Evolutionary conservation across 1,140 invertebrate genomes (phyloP).

Genomic region (Cephus cinctus): DNA sequence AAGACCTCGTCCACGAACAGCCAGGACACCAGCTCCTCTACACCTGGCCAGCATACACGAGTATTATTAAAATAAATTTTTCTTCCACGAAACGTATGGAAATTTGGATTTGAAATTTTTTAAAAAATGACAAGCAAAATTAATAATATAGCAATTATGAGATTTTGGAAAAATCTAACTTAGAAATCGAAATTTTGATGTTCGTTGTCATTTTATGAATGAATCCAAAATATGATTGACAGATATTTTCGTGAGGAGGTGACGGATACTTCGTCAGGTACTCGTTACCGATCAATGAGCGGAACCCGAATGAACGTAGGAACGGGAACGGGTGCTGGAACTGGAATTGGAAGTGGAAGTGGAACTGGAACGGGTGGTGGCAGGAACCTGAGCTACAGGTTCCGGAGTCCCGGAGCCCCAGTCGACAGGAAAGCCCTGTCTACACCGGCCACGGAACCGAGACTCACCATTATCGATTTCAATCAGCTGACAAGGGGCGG

Average conservation of each 20-base stretch:
- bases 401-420: constrained; percentile 44
- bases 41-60: constrained; percentile 61
- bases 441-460: constrained; percentile 55
- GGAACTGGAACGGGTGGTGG: constrained; percentile 24
- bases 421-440: constrained; percentile 26
- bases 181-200: too few relatives aligned
- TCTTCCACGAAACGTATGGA: too few relatives aligned
- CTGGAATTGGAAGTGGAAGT: constrained; percentile 31
- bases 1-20: constrained; percentile 57
- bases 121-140: too few relatives aligned
- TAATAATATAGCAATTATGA: too few relatives aligned
- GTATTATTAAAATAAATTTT: too few relatives aligned
- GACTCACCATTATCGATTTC: constrained; percentile 71
- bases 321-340: constrained; percentile 18
- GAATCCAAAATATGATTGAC: too few relatives aligned
- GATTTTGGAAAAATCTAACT: too few relatives aligned
- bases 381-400: constrained; percentile 50
- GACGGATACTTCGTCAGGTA: constrained; percentile 24
- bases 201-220: too few relatives aligned
- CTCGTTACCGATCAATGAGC: constrained; percentile 48
- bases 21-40: constrained; percentile 59
- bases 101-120: too few relatives aligned
- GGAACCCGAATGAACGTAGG: constrained; percentile 39
- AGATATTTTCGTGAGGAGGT: constrained; percentile 43
- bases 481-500: constrained; percentile 66